Evolutionary conservation across 2,797 vertebrate species (phyloP).

Genomic region (Otolemur crassicaudatus): DNA sequence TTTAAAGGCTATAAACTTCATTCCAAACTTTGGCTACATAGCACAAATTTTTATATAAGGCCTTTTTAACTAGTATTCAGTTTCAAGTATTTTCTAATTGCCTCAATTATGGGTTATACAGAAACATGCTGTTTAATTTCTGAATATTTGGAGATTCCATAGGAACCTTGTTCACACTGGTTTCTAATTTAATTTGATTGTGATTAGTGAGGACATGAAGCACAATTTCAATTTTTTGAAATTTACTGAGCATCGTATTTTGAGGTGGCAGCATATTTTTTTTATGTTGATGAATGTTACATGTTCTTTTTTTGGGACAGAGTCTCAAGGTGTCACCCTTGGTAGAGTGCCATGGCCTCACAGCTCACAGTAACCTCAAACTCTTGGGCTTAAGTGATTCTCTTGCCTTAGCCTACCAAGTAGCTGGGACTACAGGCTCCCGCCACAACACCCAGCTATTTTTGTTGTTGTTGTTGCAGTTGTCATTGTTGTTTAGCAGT

Average conservation of each 20-base stretch:
- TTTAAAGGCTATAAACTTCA: neutral
- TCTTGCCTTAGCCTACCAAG: too few species aligned
- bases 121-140: neutral
- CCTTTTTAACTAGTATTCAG: neutral
- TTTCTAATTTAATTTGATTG: slow-evolving; percentile 39
- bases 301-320: too few species aligned
- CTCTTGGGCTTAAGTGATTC: too few species aligned
- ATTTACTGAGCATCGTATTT: neutral
- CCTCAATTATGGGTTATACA: neutral
- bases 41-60: neutral
- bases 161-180: neutral
- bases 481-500: too few species aligned
- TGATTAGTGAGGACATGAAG: neutral
- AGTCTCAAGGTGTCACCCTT: too few species aligned
- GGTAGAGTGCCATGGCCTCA: too few species aligned
- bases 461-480: too few species aligned
- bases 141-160: neutral
- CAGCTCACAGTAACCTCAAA: too few species aligned
- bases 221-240: slow-evolving; percentile 7
- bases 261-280: neutral
- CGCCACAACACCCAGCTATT: too few species aligned
- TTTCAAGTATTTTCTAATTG: slow-evolving; percentile 31
- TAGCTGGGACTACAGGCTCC: too few species aligned
- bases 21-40: neutral
- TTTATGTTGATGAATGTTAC: slow-evolving; percentile 12